These are phyloP conservation scores for Reticulitermes speratus DNA, from an alignment of 1,140 invertebrate species.

Conservation along the genomic window DNA sequence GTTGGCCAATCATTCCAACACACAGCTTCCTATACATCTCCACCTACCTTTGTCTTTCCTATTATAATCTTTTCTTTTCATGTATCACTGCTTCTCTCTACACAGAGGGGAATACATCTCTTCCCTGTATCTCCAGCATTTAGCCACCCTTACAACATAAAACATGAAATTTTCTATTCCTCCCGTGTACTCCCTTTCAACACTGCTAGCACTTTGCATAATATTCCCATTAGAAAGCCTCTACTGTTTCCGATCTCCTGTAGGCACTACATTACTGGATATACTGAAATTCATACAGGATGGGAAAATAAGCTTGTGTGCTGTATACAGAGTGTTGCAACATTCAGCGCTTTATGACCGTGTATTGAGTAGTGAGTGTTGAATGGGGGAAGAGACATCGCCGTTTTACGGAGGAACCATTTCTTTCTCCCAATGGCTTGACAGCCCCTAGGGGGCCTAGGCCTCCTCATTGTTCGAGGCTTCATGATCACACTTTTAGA, in stretches of 20 bases:
- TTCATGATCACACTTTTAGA: no score
- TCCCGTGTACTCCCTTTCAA: neutral
- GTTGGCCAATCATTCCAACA: no score
- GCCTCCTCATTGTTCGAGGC: no score
- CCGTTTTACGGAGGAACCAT: no score
- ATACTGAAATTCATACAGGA: neutral
- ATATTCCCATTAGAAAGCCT: constrained; percentile 3
- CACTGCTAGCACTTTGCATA: constrained; percentile 1
- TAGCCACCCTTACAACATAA: constrained; percentile 10
- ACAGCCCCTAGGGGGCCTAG: no score
- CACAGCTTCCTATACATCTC: no score
- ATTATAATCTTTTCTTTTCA: neutral
- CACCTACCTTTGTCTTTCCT: neutral
- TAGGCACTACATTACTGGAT: neutral
- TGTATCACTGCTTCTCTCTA: neutral
- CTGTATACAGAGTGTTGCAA: neutral
- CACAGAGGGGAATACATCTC: neutral
- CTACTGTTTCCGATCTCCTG: neutral
- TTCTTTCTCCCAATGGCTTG: no score
- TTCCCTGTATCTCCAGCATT: neutral
- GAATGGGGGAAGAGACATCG: no score
- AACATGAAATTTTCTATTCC: constrained; percentile 7
- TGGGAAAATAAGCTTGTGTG: neutral
- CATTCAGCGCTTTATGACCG: neutral
- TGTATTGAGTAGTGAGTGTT: neutral